A percentile compares a stretch with the other conserved stretches of the same genome.
phyloP scores from a whole-genome alignment of 1,140 invertebrate species.

The Pseudomyrmex dendroicus region DNA sequence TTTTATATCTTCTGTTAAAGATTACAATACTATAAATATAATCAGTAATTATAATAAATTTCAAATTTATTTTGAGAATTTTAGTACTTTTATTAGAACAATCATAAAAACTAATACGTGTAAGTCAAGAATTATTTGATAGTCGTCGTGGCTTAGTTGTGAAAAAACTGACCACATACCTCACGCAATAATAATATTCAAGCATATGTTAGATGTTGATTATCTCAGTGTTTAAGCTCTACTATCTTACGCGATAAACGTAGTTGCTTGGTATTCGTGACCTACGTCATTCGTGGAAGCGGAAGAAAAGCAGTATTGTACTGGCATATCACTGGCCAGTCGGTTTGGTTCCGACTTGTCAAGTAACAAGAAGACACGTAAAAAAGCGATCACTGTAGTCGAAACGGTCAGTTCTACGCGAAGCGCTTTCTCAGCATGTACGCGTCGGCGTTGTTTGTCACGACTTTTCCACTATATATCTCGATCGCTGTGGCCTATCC shows the following conservation, averaged over 20 bases:
- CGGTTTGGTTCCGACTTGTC: slow-evolving; percentile 38
- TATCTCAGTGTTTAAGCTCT: neutral
- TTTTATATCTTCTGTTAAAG: too few relatives aligned
- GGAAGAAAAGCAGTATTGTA: neutral
- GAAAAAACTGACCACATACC: slow-evolving; percentile 10
- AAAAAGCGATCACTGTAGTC: neutral
- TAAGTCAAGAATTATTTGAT: too few relatives aligned
- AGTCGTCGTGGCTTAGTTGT: neutral
- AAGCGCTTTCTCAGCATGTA: slow-evolving; percentile 16
- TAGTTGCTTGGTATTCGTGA: neutral
- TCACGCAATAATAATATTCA: neutral
- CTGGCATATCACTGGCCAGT: neutral
- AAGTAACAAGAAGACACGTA: slow-evolving; percentile 27
- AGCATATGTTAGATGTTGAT: too few relatives aligned
- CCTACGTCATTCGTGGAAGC: slow-evolving; percentile 32
- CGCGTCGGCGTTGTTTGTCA: neutral
- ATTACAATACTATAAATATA: too few relatives aligned
- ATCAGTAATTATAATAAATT: too few relatives aligned
- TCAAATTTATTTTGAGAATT: too few relatives aligned
- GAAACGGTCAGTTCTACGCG: slow-evolving; percentile 3
- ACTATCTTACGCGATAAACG: slow-evolving; percentile 4
- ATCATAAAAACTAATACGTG: too few relatives aligned
- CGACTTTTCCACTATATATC: neutral
- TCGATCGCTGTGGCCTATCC: neutral
- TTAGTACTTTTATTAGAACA: too few relatives aligned